phyloP scores from a whole-genome alignment of 1,140 invertebrate genomes.

The Nasonia giraulti region DNA sequence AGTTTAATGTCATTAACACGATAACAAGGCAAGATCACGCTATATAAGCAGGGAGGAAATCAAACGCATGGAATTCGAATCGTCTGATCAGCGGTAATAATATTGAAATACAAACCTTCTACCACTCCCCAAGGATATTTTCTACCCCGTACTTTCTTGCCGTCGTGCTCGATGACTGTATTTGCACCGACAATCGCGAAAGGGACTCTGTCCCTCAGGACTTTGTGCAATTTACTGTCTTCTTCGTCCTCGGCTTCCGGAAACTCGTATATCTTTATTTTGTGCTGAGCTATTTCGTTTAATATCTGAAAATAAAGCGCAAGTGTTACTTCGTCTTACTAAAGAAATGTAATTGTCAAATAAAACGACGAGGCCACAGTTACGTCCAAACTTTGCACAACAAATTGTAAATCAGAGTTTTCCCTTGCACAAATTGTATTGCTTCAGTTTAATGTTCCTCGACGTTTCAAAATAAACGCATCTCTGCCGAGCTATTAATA shows the following conservation, averaged over 20 bases:
- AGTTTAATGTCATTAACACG: not conserved
- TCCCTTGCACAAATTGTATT: not conserved
- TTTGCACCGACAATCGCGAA: constrained; percentile 99
- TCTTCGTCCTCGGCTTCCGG: constrained; percentile 89
- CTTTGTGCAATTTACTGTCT: constrained; percentile 82
- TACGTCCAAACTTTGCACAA: not conserved
- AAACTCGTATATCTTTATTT: constrained; percentile 99
- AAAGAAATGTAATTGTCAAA: no score
- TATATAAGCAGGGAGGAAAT: not conserved
- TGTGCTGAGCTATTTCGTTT: constrained; percentile 97
- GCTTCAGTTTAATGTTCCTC: not conserved
- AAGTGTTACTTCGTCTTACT: not conserved
- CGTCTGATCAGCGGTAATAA: constrained; percentile 29
- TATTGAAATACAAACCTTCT: constrained; percentile 79
- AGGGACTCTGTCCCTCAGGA: constrained; percentile 89
- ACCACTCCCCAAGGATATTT: constrained; percentile 99
- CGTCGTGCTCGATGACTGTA: constrained; percentile 91
- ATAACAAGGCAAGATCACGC: not conserved
- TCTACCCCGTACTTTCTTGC: constrained; percentile 90
- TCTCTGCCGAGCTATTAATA: not conserved
- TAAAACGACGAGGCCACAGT: not conserved
- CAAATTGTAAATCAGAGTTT: not conserved
- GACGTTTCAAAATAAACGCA: not conserved
- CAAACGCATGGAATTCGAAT: constrained; percentile 22
- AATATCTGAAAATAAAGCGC: constrained; percentile 82